Base-by-base conservation (phyloP, 2,113 vertebrate species). In the Phasianus colchicus region DNA sequence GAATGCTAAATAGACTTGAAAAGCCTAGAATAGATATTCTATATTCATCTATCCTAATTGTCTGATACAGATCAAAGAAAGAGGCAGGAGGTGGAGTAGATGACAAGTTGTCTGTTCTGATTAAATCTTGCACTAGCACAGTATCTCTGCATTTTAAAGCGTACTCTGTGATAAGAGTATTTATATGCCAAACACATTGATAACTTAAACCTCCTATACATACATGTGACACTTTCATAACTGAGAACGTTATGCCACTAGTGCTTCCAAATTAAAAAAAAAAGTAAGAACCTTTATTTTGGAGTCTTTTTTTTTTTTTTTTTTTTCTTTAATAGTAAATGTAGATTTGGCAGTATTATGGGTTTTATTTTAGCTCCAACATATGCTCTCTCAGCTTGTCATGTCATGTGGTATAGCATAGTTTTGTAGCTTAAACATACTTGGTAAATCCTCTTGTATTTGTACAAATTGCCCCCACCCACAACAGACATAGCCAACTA, bases 361-460 rank as follows among this genome's bases (percentile, higher is more conserved):
- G 40, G 6, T 7, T 66, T 85, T 74, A 38, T 83, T 91, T 93
- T 83, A 77, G 45, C 76, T 82, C 61, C 48, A 76, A 22, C 13
- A 61, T 91, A 90, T 54, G n/a, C 10, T 85, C 27, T 89, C 75
- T 95, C 74, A 63, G 34, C 73, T 61, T 83, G 9, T 84, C 58
- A 52, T 83, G 9, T 84, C 58, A 52, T 48, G 77, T 75, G 14
- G 10, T 89, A 81, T 8, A 6, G 8, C 13, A 74, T 32, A 91
- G 76, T 69, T 94, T 58, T 88, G 47, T 78, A 95, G 43, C 42
- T 96, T 88, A 78, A 93, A 80, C 61, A 79, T 29, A 65, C 11
- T 95, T 83, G 29, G 73, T 32, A 93, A 86, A 83, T 87, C 19
- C 8, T 74, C 50, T 79, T 52, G 7, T 54, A 66, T 88, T 88